phyloP scores from a whole-genome alignment of 2,888 invertebrate species.

The Sericinus montela region DNA sequence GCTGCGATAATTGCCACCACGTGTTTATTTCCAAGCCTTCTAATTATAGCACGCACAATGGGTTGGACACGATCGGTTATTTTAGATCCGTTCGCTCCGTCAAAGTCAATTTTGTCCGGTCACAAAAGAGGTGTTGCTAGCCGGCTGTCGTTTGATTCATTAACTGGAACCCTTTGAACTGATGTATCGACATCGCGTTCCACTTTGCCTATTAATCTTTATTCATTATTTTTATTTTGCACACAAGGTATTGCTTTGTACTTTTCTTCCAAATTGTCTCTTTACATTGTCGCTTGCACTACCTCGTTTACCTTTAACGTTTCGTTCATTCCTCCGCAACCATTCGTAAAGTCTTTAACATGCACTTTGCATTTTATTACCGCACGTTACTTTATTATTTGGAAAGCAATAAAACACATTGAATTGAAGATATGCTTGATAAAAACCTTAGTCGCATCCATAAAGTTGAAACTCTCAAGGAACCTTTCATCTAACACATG shows the following conservation, averaged over 20 bases:
- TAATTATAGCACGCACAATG: constrained; percentile 76
- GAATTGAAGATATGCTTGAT: not conserved
- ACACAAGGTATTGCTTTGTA: constrained; percentile 29
- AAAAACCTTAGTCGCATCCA: constrained; percentile 3
- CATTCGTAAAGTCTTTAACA: not conserved
- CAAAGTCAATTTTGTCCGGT: constrained; percentile 71
- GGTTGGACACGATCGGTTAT: constrained; percentile 75
- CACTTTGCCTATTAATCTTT: constrained; percentile 53
- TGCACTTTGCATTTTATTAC: not conserved
- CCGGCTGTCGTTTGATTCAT: constrained; percentile 74
- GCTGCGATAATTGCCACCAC: constrained; percentile 78
- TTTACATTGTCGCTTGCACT: not conserved
- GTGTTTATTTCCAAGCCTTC: constrained; percentile 74
- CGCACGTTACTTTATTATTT: constrained; percentile 1
- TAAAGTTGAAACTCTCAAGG: constrained; percentile 9
- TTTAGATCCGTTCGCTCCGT: constrained; percentile 66
- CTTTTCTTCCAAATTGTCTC: not conserved
- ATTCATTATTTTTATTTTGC: constrained; percentile 41
- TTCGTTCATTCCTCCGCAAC: not conserved
- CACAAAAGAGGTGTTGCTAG: constrained; percentile 73
- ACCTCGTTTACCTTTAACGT: not conserved
- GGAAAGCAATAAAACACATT: not conserved
- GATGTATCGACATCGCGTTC: constrained; percentile 57
- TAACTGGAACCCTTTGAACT: constrained; percentile 69
- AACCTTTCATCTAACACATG: constrained; percentile 30